These are phyloP conservation scores for Pristis pectinata DNA, from an alignment of 2,797 vertebrate genomes.

Conservation along the genomic window DNA sequence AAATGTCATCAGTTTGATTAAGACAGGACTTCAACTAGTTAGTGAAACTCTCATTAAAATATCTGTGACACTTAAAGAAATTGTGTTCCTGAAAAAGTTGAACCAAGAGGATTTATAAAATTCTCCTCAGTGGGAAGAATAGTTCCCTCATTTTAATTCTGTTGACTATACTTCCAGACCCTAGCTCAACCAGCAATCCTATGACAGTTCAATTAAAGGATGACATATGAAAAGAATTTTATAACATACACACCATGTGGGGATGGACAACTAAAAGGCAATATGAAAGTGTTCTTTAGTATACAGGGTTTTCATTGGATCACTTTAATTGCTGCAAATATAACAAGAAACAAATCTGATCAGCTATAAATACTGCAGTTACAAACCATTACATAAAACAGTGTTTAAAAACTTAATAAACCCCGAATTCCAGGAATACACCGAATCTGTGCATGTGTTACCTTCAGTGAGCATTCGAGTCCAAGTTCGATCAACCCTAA, in stretches of 20 bases:
- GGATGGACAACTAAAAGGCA: neutral
- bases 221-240: neutral
- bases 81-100: neutral
- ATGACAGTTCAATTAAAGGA: neutral
- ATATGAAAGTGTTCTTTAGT: slow-evolving; percentile 25
- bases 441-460: neutral
- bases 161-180: neutral
- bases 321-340: neutral
- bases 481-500: slow-evolving; percentile 10
- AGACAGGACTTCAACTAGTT: neutral
- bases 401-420: neutral
- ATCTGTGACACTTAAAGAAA: neutral
- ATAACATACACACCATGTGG: neutral
- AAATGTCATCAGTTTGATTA: neutral
- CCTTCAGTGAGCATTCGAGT: neutral
- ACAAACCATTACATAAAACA: slow-evolving; percentile 27
- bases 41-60: neutral
- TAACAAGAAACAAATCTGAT: slow-evolving; percentile 20
- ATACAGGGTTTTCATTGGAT: neutral
- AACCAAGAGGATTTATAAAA: neutral
- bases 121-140: neutral
- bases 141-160: neutral
- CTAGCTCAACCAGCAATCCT: neutral
- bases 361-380: slow-evolving; percentile 21
- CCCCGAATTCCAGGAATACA: neutral